Evolutionary conservation across 2,797 vertebrate species (phyloP), one percentile per base, ranked within the genome.

Genomic region (Emydoidea blandingii): DNA sequence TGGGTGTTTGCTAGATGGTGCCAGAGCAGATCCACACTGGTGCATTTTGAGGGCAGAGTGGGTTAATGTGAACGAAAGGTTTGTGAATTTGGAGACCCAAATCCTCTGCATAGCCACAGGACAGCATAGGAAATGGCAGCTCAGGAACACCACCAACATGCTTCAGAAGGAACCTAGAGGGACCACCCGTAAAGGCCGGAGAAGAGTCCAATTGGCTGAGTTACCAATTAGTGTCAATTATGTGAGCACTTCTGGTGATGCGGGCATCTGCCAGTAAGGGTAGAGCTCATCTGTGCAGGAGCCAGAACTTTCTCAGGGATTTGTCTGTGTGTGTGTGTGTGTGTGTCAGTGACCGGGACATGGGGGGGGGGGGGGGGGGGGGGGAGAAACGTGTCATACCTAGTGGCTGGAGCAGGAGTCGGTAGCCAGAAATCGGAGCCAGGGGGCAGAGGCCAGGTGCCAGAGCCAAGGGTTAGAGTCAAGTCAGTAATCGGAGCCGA

Each of bases 21-120:
- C 23, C 1, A 1, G 8, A 52, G 53, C 19, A 62, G 86, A 16
- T 62, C 57, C 74, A 19, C 59, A 88, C 54, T 25, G 79, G 74
- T 10, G 29, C 3, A 50, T 80, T 86, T 59, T n/a, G 74, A 62
- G 47, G 86, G 41, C 41, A 84, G 47, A 11, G 50, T 37, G 2
- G n/a, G 15, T 47, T 31, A 50, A 19, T 80, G 59, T 56, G 68
- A 81, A 83, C 6, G 41, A 80, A 47, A 25, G 19, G 59, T 65
- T 52, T 65, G 41, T 41, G 50, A 79, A 2, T 2, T 4, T 5
- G n/a, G n/a, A 54, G 50, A 50, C 27, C n/a, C 14, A 21, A 0
- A 29, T 74, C 47, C 41, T 72, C 53, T 12, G 31, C 21, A 49
- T 34, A 34, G 87, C 27, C 5, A 56, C 0, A 1, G 52, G n/a